These are phyloP conservation scores for Turnix velox DNA, from an alignment of 2,113 vertebrate species.

Conservation along the genomic window DNA sequence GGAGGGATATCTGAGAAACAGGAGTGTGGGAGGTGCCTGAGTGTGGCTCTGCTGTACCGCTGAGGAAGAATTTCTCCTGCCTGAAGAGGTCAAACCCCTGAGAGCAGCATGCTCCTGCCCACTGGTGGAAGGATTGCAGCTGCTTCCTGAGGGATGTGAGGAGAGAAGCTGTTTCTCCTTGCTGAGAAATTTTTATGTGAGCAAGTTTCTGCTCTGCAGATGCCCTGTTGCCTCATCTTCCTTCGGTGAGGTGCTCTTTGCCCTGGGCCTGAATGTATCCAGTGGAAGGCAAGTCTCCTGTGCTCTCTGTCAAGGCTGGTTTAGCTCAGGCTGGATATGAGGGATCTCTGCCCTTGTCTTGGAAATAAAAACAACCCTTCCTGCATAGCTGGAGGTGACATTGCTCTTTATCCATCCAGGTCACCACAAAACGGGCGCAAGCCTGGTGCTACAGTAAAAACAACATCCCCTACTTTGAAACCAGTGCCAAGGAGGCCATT, in stretches of 20 bases:
- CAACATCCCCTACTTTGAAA: constrained; percentile 99
- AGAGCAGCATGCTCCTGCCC: background rate
- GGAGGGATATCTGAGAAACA: background rate
- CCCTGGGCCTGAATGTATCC: background rate
- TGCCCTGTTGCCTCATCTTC: background rate
- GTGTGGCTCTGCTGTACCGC: background rate
- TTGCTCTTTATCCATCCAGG: constrained; percentile 71
- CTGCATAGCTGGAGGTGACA: background rate
- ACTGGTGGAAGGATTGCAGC: constrained; percentile 37
- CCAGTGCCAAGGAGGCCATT: constrained; percentile 98
- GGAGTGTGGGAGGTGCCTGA: background rate
- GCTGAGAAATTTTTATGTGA: background rate
- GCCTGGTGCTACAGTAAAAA: constrained; percentile 99
- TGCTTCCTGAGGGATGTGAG: background rate
- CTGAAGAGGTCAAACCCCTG: background rate
- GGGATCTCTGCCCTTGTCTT: background rate
- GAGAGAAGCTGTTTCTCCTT: background rate
- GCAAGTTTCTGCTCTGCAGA: background rate
- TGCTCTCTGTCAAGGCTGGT: background rate
- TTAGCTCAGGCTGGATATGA: background rate
- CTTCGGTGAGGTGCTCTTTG: background rate
- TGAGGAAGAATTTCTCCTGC: background rate
- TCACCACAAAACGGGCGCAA: constrained; percentile 96
- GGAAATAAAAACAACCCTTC: background rate
- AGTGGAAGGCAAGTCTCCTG: background rate